Evolutionary conservation across 1,140 invertebrate species (phyloP).

Genomic region (Anastrepha ludens): DNA sequence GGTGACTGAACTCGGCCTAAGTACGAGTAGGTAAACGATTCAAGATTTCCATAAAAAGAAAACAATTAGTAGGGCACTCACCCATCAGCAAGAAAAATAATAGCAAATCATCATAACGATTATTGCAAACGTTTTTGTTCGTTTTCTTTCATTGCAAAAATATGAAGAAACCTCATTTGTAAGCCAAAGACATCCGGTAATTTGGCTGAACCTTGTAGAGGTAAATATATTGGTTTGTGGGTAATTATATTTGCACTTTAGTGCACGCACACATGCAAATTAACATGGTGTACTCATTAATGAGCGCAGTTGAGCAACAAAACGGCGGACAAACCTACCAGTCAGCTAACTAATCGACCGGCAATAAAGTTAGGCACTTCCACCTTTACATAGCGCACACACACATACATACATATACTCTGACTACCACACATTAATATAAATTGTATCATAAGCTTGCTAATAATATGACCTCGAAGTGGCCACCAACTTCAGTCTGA

Average conservation of each 20-base stretch:
- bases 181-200: neutral
- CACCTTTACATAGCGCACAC: neutral
- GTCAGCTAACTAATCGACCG: neutral
- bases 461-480: slow-evolving; percentile 14
- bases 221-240: neutral
- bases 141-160: no score
- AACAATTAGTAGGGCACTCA: neutral
- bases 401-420: neutral
- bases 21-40: no score
- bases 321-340: neutral
- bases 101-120: neutral
- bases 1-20: no score
- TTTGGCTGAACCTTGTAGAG: neutral
- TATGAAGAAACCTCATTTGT: neutral
- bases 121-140: no score
- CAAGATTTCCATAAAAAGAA: neutral
- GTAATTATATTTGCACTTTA: slow-evolving; percentile 27
- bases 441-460: neutral
- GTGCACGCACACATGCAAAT: neutral
- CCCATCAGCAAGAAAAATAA: neutral
- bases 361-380: neutral
- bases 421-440: neutral
- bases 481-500: neutral
- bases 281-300: neutral
- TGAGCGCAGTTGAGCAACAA: slow-evolving; percentile 8